Percentiles rank a stretch among this genome's conserved stretches.
Conservation (phyloP, 2,113 vertebrate species). For the Nerophis lumbriciformis region DNA sequence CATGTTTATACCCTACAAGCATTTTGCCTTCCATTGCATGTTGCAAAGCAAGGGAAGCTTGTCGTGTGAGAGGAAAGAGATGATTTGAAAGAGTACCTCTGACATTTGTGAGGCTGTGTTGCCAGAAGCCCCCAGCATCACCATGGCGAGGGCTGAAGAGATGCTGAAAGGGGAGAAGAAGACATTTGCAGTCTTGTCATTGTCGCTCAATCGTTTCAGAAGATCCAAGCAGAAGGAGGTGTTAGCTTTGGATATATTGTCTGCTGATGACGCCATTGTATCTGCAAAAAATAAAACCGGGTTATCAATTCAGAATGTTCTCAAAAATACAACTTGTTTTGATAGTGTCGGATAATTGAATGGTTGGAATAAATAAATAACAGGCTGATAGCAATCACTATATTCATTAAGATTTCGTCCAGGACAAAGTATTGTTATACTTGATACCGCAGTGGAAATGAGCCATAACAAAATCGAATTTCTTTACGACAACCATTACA, state of each 20-base stretch:
- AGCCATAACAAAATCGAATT: no score
- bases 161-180: conserved; percentile 83
- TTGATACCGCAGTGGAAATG: no score
- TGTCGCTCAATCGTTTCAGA: conserved; percentile 70
- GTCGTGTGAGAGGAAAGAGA: no score
- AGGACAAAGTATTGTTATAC: no score
- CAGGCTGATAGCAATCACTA: no score
- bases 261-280: conserved; percentile 42
- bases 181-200: conserved; percentile 65
- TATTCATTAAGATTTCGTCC: no score
- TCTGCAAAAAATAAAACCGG: conserved; percentile 12
- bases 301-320: not conserved
- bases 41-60: no score
- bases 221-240: conserved; percentile 76
- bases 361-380: no score
- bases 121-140: conserved; percentile 77
- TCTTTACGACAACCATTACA: no score
- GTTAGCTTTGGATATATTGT: conserved; percentile 65
- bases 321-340: not conserved
- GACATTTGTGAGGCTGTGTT: conserved; percentile 79
- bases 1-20: no score
- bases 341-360: no score
- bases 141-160: conserved; percentile 78
- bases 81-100: conserved; percentile 41
- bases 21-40: no score